Conservation (phyloP, 1,140 invertebrate genomes). For the Drosophila parvula region DNA sequence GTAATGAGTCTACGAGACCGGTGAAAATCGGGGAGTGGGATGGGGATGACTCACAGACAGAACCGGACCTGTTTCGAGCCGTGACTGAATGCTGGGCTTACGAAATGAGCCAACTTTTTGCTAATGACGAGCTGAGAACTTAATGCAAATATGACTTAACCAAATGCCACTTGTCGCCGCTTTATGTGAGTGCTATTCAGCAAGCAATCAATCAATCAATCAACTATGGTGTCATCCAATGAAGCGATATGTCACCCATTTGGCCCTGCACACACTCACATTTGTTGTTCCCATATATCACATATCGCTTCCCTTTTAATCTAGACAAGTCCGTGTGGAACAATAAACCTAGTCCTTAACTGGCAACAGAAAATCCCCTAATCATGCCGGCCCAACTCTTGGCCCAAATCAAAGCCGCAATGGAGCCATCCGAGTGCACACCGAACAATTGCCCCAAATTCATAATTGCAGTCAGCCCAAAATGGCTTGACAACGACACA, state of each 20-base stretch:
- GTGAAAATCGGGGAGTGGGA: slow-evolving; percentile 16
- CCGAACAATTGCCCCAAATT: slow-evolving; percentile 74
- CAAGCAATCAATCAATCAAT: slow-evolving; percentile 30
- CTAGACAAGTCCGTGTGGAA: neutral
- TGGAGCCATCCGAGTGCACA: slow-evolving; percentile 48
- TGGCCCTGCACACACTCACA: neutral
- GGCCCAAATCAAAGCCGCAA: slow-evolving; percentile 43
- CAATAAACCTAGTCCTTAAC: slow-evolving; percentile 8
- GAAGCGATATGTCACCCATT: slow-evolving; percentile 22
- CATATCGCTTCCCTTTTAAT: neutral
- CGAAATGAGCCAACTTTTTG: slow-evolving; percentile 9
- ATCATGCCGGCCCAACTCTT: slow-evolving; percentile 35
- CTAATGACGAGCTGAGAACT: slow-evolving; percentile 22
- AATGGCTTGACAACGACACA: slow-evolving; percentile 43
- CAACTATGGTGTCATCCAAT: slow-evolving; percentile 26
- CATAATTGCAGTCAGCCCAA: slow-evolving; percentile 68
- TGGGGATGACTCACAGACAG: slow-evolving; percentile 22
- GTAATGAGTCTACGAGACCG: slow-evolving; percentile 19
- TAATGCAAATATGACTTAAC: slow-evolving; percentile 1
- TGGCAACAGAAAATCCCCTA: slow-evolving; percentile 7
- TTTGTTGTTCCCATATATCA: neutral
- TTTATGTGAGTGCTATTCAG: slow-evolving; percentile 7
- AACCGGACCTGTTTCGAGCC: slow-evolving; percentile 30
- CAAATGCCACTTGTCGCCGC: slow-evolving; percentile 14
- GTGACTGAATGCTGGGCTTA: slow-evolving; percentile 31